Conservation (phyloP, 2,113 vertebrate species). For the Amphiprion percula region DNA sequence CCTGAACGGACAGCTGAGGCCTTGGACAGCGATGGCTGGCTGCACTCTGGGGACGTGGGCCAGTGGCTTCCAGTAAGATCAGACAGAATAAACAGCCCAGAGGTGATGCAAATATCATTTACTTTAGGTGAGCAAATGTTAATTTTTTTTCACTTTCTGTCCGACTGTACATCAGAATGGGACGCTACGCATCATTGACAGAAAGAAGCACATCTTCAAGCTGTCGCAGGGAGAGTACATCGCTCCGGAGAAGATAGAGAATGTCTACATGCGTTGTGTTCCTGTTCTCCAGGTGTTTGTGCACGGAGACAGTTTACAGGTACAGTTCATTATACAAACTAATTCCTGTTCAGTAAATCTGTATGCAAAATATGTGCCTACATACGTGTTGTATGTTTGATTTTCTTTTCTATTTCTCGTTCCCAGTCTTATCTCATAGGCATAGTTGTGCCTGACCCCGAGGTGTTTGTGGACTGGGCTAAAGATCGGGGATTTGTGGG, state of each 20-base stretch:
- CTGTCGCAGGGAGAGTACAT: conserved; percentile 87
- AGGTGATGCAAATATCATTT: neutral
- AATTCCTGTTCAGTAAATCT: neutral
- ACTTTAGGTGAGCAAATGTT: neutral
- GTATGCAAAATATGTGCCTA: neutral
- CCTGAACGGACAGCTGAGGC: conserved; percentile 79
- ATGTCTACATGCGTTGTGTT: conserved; percentile 81
- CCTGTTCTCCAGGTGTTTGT: conserved; percentile 86
- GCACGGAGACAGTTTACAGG: conserved; percentile 87
- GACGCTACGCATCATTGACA: conserved; percentile 84
- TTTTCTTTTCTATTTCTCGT: conserved; percentile 8
- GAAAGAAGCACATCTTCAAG: conserved; percentile 89
- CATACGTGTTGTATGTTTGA: neutral
- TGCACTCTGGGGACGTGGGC: conserved; percentile 86
- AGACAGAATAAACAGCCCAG: neutral
- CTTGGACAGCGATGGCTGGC: conserved; percentile 84
- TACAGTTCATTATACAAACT: conserved; percentile 19
- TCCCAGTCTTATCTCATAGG: conserved; percentile 81
- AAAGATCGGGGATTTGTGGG: conserved; percentile 81
- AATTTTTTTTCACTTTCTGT: neutral
- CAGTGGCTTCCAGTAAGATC: conserved; percentile 85
- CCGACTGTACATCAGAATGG: conserved; percentile 77
- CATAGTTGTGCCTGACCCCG: conserved; percentile 84
- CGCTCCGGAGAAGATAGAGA: conserved; percentile 88
- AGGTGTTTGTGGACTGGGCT: conserved; percentile 83